Conservation (phyloP, 2,888 invertebrate species). For the Drosophila peninsularis region DNA sequence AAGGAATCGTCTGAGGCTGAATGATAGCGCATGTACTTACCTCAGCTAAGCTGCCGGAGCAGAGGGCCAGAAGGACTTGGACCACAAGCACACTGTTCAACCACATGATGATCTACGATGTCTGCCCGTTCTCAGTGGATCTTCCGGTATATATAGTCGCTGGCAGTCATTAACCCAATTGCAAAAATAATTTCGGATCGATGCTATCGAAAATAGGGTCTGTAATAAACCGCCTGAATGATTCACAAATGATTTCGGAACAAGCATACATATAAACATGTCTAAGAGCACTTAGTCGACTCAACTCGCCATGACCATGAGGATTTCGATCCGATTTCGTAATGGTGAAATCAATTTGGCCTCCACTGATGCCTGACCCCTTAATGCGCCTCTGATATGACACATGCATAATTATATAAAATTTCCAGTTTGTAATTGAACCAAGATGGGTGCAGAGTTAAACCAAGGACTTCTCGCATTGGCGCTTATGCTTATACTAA, state of each 20-base stretch:
- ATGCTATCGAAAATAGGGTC: slow-evolving; percentile 50
- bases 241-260: slow-evolving; percentile 30
- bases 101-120: slow-evolving; percentile 59
- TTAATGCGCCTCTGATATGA: slow-evolving; percentile 45
- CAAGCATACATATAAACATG: slow-evolving; percentile 15
- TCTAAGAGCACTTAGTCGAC: slow-evolving; percentile 35
- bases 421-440: slow-evolving; percentile 51
- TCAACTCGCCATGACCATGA: slow-evolving; percentile 38
- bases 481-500: slow-evolving; percentile 45
- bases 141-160: slow-evolving; percentile 53
- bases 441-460: slow-evolving; percentile 54
- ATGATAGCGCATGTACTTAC: slow-evolving; percentile 42
- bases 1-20: background rate
- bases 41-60: slow-evolving; percentile 56
- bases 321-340: slow-evolving; percentile 28
- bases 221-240: slow-evolving; percentile 45
- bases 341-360: slow-evolving; percentile 57
- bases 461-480: slow-evolving; percentile 33
- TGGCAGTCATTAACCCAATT: slow-evolving; percentile 6
- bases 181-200: slow-evolving; percentile 29
- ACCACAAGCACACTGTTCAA: slow-evolving; percentile 38
- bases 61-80: slow-evolving; percentile 56
- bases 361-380: slow-evolving; percentile 58
- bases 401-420: slow-evolving; percentile 59
- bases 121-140: slow-evolving; percentile 18